These are phyloP conservation scores for Notodonta ziczac DNA, from an alignment of 2,888 invertebrate genomes.

Conservation along the genomic window DNA sequence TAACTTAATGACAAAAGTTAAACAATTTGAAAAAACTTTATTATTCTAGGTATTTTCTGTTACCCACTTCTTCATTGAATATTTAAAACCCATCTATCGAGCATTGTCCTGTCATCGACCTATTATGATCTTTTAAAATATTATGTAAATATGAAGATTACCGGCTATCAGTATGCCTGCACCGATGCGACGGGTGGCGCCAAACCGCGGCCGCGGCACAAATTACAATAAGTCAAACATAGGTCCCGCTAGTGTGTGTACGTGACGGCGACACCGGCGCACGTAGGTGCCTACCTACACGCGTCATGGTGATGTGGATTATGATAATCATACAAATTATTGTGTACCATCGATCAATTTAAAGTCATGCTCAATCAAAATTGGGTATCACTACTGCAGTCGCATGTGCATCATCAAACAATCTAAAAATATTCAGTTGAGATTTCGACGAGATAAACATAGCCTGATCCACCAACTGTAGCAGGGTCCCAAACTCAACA, in stretches of 20 bases:
- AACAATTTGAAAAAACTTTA: no score
- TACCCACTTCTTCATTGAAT: no score
- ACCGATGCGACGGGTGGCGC: constrained; percentile 14
- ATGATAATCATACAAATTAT: constrained; percentile 9
- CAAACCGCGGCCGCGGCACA: constrained; percentile 27
- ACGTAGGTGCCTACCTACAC: constrained; percentile 6
- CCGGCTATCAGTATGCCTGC: constrained; percentile 30
- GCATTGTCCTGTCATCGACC: constrained; percentile 1
- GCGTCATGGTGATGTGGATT: constrained; percentile 20
- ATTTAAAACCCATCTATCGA: background rate
- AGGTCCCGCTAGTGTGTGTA: constrained; percentile 29
- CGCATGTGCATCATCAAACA: no score
- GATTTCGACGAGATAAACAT: no score
- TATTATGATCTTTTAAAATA: background rate
- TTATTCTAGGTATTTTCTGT: no score
- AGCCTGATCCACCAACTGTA: no score
- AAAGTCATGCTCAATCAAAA: background rate
- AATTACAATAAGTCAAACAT: constrained; percentile 28
- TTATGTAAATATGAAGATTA: constrained; percentile 10
- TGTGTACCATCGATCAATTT: background rate
- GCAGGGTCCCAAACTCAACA: no score
- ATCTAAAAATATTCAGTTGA: no score
- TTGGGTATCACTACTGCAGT: no score
- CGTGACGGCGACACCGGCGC: constrained; percentile 23
- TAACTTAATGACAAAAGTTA: no score